Conservation (phyloP, 2,797 vertebrate genomes). For the Cheirogaleus major region DNA sequence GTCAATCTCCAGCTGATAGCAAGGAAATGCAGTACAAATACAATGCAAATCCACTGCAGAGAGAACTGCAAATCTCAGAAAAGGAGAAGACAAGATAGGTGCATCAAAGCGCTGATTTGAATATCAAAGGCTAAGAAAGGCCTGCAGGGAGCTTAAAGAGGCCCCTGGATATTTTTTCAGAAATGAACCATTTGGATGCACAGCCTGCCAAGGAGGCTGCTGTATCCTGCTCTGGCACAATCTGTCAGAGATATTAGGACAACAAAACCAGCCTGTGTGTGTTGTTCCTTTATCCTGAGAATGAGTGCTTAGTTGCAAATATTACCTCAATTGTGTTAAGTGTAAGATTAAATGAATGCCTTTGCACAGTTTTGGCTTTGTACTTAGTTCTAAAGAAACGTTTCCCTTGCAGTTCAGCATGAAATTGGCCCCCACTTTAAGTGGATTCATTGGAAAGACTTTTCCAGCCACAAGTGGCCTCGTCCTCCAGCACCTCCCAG, state of each 20-base stretch:
- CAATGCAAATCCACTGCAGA: neutral
- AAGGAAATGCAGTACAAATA: neutral
- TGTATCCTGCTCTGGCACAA: neutral
- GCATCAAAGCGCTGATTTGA: neutral
- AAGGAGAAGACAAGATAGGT: neutral
- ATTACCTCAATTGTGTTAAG: neutral
- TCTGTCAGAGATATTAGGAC: slow-evolving; percentile 3
- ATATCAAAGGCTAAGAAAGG: slow-evolving; percentile 32
- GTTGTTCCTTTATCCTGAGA: neutral
- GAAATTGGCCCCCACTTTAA: neutral
- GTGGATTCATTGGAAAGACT: neutral
- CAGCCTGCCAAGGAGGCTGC: neutral
- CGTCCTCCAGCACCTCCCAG: neutral
- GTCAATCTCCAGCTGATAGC: neutral
- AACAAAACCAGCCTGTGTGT: neutral
- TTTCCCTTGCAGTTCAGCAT: neutral
- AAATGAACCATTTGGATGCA: neutral
- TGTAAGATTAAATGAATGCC: neutral
- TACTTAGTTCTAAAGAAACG: neutral
- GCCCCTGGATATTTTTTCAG: neutral
- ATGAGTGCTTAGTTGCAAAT: neutral
- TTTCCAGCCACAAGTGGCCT: neutral
- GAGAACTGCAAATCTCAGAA: neutral
- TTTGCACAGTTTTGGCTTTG: neutral
- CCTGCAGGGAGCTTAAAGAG: neutral